phyloP scores from a whole-genome alignment of 2,888 invertebrate genomes.

The Drosophila nigritarsus region DNA sequence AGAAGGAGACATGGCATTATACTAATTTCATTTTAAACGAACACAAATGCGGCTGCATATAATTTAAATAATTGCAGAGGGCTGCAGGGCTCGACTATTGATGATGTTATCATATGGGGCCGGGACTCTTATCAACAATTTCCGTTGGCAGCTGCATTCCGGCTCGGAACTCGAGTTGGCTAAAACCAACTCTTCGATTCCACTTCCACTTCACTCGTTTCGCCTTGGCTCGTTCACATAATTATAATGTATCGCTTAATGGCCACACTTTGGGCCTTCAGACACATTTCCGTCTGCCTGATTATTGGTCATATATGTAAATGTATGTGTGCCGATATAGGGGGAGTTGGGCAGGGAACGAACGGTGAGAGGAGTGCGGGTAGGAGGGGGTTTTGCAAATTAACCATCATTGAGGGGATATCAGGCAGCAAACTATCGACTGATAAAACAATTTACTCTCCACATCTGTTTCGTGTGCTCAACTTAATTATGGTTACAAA shows the following conservation, averaged over 20 bases:
- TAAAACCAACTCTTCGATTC: constrained; percentile 19
- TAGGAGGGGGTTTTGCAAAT: neutral
- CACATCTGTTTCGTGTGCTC: constrained; percentile 48
- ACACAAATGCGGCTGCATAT: constrained; percentile 69
- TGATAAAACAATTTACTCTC: constrained; percentile 70
- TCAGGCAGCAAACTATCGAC: constrained; percentile 47
- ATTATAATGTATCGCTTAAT: constrained; percentile 77
- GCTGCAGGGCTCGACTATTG: constrained; percentile 53
- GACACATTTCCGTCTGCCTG: constrained; percentile 40
- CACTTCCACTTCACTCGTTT: constrained; percentile 17
- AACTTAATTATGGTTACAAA: constrained; percentile 75
- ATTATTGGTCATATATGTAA: constrained; percentile 53
- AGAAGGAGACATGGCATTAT: constrained; percentile 60
- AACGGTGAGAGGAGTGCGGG: neutral
- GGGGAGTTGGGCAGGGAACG: neutral
- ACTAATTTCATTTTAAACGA: constrained; percentile 77
- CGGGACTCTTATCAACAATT: constrained; percentile 61
- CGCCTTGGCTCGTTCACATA: constrained; percentile 61
- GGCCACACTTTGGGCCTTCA: constrained; percentile 68
- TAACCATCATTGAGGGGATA: constrained; percentile 9
- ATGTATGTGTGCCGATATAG: constrained; percentile 16
- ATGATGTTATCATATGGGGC: constrained; percentile 66
- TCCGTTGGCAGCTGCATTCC: constrained; percentile 60
- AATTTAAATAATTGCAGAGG: constrained; percentile 72
- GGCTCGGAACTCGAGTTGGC: constrained; percentile 28